These are phyloP conservation scores for Megastigmus dorsalis DNA, from an alignment of 2,888 invertebrate species.

Conservation along the genomic window DNA sequence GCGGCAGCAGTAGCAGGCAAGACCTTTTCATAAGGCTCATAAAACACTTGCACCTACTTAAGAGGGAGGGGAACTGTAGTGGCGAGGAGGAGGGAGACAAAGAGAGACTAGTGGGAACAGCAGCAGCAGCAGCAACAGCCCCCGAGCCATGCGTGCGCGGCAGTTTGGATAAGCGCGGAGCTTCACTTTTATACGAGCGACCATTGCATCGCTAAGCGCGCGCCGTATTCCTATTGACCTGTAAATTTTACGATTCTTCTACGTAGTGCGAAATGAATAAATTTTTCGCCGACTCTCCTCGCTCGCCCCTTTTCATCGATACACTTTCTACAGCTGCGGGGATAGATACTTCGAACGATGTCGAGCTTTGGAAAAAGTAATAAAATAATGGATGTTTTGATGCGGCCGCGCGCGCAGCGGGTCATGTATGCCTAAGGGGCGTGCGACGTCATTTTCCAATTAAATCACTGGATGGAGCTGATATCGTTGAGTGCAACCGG, in stretches of 20 bases:
- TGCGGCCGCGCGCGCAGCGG: background rate
- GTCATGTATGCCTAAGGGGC: background rate
- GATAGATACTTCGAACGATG: no score
- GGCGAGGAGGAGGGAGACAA: background rate
- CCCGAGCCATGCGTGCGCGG: no score
- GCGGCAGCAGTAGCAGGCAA: no score
- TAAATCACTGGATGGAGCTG: background rate
- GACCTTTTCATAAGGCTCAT: slow-evolving; percentile 43
- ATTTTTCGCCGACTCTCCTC: background rate
- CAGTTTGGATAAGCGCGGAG: no score
- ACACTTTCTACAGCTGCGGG: background rate
- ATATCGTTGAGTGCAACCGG: slow-evolving; percentile 1
- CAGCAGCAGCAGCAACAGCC: no score
- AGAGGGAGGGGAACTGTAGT: background rate
- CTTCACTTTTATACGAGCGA: background rate
- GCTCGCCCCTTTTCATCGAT: background rate
- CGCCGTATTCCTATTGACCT: slow-evolving; percentile 7
- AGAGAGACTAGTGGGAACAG: background rate
- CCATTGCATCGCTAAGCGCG: slow-evolving; percentile 4
- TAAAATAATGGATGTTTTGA: background rate
- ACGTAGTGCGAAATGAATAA: background rate
- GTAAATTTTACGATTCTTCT: slow-evolving; percentile 20
- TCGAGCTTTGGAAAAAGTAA: background rate
- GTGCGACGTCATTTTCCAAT: background rate
- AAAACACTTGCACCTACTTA: slow-evolving; percentile 44